These are phyloP conservation scores for Bilobella aurantiaca DNA, from an alignment of 1,140 invertebrate species.

Conservation along the genomic window DNA sequence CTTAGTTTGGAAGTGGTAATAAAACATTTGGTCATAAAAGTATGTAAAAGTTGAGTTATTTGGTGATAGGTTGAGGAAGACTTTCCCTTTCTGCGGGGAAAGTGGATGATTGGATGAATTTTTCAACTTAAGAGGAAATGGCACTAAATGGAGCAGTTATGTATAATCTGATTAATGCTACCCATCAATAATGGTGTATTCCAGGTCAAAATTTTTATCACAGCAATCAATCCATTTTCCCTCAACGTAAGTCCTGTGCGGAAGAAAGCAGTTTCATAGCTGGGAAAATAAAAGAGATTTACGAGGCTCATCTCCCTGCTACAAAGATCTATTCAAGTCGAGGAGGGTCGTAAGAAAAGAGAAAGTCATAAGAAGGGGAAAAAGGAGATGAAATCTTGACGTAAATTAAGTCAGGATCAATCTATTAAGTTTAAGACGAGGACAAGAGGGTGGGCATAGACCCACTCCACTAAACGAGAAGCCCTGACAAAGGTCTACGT, in stretches of 20 bases:
- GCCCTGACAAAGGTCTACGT: not conserved
- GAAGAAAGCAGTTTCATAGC: not conserved
- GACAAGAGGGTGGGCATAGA: not conserved
- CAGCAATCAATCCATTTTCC: constrained; percentile 2
- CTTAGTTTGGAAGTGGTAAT: too few relatives aligned
- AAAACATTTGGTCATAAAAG: not conserved
- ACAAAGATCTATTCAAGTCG: not conserved
- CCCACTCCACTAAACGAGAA: not conserved
- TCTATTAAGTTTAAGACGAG: constrained; percentile 5
- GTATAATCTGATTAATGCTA: constrained; percentile 4
- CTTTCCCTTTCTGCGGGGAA: not conserved
- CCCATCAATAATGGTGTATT: constrained; percentile 1
- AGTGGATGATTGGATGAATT: constrained; percentile 3
- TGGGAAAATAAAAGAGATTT: constrained; percentile 5
- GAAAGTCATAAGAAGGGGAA: constrained; percentile 5
- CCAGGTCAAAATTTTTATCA: constrained; percentile 7
- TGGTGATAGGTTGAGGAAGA: not conserved
- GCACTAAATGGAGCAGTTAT: not conserved
- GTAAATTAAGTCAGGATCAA: constrained; percentile 9
- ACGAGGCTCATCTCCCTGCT: constrained; percentile 2
- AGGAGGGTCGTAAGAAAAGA: not conserved
- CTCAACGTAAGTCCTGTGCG: too few relatives aligned
- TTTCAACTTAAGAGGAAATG: not conserved
- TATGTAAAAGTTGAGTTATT: not conserved
- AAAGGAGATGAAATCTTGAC: constrained; percentile 3